Percentiles rank a stretch among this genome's conserved stretches.
Evolutionary conservation across 2,113 vertebrate genomes (phyloP).

Genomic region (Apistogramma diplotaenia): DNA sequence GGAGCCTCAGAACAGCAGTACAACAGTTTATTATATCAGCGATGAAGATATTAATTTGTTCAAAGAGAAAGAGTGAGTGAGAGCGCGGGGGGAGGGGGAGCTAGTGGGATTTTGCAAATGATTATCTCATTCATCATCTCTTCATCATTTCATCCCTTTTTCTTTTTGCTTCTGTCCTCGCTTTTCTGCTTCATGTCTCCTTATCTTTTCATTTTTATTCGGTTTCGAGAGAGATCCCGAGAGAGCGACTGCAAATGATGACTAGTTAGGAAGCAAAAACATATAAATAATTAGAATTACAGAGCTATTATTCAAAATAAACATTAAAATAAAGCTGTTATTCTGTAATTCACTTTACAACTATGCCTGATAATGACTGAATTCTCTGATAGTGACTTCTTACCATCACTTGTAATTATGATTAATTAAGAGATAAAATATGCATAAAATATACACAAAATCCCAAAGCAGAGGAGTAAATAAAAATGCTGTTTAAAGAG

Average conservation of each 20-base stretch:
- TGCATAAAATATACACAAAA: neutral
- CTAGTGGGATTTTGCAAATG: neutral
- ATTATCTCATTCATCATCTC: slow-evolving; percentile 27
- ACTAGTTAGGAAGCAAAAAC: neutral
- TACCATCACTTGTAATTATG: neutral
- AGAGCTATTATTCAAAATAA: neutral
- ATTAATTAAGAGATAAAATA: neutral
- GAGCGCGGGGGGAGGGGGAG: neutral
- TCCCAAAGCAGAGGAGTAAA: neutral
- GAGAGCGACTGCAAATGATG: neutral
- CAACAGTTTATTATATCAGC: slow-evolving; percentile 37
- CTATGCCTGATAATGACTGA: neutral
- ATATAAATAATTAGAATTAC: neutral
- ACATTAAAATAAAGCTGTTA: neutral
- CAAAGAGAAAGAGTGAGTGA: slow-evolving; percentile 16
- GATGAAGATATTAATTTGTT: slow-evolving; percentile 41
- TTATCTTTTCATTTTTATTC: neutral
- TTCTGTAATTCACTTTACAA: neutral
- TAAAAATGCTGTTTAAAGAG: neutral
- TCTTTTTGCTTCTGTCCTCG: neutral
- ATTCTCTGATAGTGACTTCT: neutral
- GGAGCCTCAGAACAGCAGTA: slow-evolving; percentile 31
- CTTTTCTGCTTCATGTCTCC: neutral
- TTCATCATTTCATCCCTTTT: neutral
- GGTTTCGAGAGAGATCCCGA: neutral